Percentiles rank a stretch among this genome's conserved stretches.
Evolutionary conservation across 1,140 invertebrate species (phyloP).

Genomic region (Drosophila melanogaster): DNA sequence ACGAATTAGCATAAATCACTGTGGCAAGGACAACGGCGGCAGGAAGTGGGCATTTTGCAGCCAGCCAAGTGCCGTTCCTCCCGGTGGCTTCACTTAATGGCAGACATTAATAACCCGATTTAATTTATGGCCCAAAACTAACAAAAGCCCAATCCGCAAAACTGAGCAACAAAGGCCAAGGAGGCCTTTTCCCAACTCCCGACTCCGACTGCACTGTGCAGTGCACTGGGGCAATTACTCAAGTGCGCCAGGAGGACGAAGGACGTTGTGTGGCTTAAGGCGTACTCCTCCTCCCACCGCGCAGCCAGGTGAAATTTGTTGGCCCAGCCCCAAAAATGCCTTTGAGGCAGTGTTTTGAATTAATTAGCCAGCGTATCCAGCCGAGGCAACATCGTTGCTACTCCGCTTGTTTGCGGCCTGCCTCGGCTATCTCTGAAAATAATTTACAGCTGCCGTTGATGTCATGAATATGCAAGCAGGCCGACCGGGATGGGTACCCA

Average conservation of each 20-base stretch:
- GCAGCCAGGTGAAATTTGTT: constrained; percentile 64
- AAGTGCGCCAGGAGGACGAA: constrained; percentile 56
- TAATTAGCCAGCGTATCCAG: constrained; percentile 62
- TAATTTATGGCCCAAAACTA: constrained; percentile 81
- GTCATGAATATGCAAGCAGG: constrained; percentile 77
- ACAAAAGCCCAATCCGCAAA: constrained; percentile 68
- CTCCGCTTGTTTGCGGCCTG: constrained; percentile 64
- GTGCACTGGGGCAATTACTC: constrained; percentile 66
- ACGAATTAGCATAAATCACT: constrained; percentile 76
- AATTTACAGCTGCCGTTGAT: constrained; percentile 75
- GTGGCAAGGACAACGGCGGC: constrained; percentile 4
- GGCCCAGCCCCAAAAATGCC: constrained; percentile 67
- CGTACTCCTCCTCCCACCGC: constrained; percentile 2
- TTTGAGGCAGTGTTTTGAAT: constrained; percentile 80
- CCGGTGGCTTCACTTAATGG: constrained; percentile 80
- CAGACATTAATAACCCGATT: constrained; percentile 82
- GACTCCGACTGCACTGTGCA: constrained; percentile 49
- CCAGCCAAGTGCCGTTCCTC: constrained; percentile 17
- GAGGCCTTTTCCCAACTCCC: constrained; percentile 7
- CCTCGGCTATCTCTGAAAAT: constrained; percentile 66
- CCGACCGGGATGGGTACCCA: not conserved
- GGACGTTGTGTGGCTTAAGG: constrained; percentile 70
- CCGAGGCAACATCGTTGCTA: constrained; percentile 42
- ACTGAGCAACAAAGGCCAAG: constrained; percentile 57
- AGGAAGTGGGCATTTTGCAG: constrained; percentile 26